Conservation (phyloP, 2,113 vertebrate species). For the Lepisosteus oculatus region DNA sequence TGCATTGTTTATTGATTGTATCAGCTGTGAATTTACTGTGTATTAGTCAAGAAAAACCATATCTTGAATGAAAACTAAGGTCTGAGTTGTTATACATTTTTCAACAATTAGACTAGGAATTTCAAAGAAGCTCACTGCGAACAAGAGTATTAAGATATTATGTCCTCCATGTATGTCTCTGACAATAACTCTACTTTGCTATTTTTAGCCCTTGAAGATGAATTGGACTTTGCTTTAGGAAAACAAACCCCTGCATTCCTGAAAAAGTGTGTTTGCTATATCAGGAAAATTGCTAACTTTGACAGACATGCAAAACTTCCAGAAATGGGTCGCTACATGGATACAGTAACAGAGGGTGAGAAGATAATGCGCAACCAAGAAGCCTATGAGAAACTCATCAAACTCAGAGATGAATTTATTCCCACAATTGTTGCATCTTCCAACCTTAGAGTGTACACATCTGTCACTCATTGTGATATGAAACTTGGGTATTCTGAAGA, state of each 20-base stretch:
- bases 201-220: conserved; percentile 89
- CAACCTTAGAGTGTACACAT: conserved; percentile 94
- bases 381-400: conserved; percentile 86
- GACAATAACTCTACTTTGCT: conserved; percentile 7
- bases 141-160: no score
- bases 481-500: conserved; percentile 94
- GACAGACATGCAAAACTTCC: conserved; percentile 92
- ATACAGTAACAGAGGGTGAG: conserved; percentile 73
- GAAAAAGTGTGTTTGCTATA: conserved; percentile 98
- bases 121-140: no score
- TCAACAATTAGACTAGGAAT: no score
- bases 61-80: no score
- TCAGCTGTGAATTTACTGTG: no score
- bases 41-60: no score
- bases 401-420: conserved; percentile 96
- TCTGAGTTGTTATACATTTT: no score
- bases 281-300: conserved; percentile 95
- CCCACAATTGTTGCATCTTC: conserved; percentile 90
- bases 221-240: conserved; percentile 94
- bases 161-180: no score
- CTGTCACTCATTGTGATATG: conserved; percentile 97
- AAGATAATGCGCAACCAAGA: conserved; percentile 86
- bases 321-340: conserved; percentile 94
- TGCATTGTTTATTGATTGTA: no score
- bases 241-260: conserved; percentile 96